Conservation (phyloP, 2,888 invertebrate species). For the Chloroclysta siterata region DNA sequence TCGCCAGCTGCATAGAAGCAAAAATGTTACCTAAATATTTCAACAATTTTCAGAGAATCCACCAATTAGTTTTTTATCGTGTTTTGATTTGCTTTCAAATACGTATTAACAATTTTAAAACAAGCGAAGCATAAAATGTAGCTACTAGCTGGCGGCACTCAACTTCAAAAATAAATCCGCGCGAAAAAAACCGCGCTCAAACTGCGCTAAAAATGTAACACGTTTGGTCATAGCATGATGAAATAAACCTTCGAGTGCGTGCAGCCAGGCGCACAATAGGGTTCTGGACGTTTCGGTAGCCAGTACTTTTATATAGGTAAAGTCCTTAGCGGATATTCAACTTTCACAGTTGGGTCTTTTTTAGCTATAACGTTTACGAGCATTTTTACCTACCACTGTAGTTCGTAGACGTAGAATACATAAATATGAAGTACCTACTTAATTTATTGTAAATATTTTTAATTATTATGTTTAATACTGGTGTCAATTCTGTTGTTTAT, state of each 20-base stretch:
- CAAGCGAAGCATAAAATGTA: conserved; percentile 25
- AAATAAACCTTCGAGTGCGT: conserved; percentile 22
- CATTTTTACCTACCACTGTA: too few relatives aligned
- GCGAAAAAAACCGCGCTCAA: conserved; percentile 31
- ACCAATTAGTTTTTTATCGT: conserved; percentile 4
- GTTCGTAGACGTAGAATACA: too few relatives aligned
- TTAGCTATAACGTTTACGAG: too few relatives aligned
- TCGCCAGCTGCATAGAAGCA: too few relatives aligned
- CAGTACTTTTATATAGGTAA: background rate
- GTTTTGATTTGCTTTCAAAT: conserved; percentile 16
- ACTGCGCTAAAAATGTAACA: conserved; percentile 29
- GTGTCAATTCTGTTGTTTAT: too few relatives aligned
- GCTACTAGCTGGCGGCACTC: conserved; percentile 11
- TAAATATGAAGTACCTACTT: too few relatives aligned
- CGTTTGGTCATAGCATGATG: conserved; percentile 27
- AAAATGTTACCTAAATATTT: background rate
- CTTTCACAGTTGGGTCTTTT: too few relatives aligned
- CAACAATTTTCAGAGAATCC: background rate
- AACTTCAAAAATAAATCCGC: conserved; percentile 28
- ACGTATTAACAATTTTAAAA: conserved; percentile 7
- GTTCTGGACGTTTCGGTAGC: background rate
- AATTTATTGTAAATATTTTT: too few relatives aligned
- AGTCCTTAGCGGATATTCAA: too few relatives aligned
- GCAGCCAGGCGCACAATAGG: conserved; percentile 3
- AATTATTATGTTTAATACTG: too few relatives aligned